Evolutionary conservation across 2,113 vertebrate species (phyloP).

Genomic region (Pterocles orientalis): DNA sequence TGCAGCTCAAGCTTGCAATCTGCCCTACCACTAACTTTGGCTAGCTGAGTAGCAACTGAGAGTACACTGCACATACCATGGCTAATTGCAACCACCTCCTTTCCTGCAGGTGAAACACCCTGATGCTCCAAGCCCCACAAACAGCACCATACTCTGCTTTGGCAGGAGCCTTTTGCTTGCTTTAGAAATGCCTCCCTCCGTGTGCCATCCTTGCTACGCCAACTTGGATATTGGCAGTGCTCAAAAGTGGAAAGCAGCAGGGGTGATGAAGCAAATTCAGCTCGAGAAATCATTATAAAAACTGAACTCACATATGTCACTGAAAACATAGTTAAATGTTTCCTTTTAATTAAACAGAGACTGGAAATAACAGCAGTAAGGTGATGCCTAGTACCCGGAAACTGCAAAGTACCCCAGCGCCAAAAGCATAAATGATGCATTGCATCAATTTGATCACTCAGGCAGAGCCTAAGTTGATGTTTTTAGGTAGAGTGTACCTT

Average conservation of each 20-base stretch:
- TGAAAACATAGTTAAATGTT: not conserved
- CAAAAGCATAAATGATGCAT: not conserved
- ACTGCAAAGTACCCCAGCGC: not conserved
- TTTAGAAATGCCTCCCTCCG: not conserved
- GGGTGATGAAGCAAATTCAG: not conserved
- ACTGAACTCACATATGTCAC: not conserved
- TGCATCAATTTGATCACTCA: accelerated
- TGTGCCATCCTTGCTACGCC: not conserved
- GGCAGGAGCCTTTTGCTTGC: not conserved
- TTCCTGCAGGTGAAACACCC: not conserved
- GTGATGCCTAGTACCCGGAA: not conserved
- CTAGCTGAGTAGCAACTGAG: not conserved
- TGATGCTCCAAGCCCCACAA: not conserved
- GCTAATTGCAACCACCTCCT: not conserved
- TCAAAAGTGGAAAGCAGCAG: not conserved
- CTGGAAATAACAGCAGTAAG: not conserved
- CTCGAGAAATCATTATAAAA: not conserved
- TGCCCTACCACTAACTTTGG: not conserved
- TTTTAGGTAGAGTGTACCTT: accelerated
- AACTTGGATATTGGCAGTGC: not conserved
- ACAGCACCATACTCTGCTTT: not conserved
- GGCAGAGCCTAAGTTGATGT: not conserved
- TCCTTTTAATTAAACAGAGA: constrained; percentile 22
- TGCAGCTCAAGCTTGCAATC: not conserved
- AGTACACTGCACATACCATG: not conserved